Conservation (phyloP, 2,888 invertebrate species). For the Philaethria dido region DNA sequence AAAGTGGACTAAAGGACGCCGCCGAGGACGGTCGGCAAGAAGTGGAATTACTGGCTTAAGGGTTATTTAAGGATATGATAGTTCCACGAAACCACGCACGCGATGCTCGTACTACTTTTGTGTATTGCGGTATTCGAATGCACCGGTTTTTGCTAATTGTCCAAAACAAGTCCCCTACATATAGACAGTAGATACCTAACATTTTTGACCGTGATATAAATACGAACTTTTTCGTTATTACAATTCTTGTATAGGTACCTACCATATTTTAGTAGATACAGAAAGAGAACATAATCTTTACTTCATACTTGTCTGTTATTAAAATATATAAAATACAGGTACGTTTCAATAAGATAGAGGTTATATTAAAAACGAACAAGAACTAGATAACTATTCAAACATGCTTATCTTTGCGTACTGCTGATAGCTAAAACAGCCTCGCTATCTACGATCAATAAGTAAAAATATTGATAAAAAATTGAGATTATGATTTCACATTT, state of each 20-base stretch:
- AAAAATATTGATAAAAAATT: slow-evolving; percentile 61
- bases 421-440: slow-evolving; percentile 54
- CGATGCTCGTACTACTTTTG: slow-evolving; percentile 66
- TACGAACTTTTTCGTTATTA: background rate
- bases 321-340: background rate
- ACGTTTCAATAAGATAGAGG: no score
- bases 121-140: slow-evolving; percentile 60
- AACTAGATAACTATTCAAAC: slow-evolving; percentile 5
- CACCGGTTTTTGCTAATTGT: slow-evolving; percentile 57
- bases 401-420: slow-evolving; percentile 35
- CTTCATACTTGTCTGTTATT: background rate
- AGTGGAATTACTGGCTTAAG: slow-evolving; percentile 60
- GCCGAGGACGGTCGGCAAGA: slow-evolving; percentile 71
- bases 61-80: slow-evolving; percentile 70
- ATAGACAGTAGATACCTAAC: slow-evolving; percentile 8
- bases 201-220: slow-evolving; percentile 12
- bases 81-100: slow-evolving; percentile 75
- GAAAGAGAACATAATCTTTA: no score
- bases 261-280: no score
- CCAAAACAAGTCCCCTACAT: slow-evolving; percentile 50
- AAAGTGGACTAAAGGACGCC: slow-evolving; percentile 74
- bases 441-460: slow-evolving; percentile 56
- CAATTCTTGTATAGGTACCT: no score
- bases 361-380: slow-evolving; percentile 6
- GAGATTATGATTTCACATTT: slow-evolving; percentile 55